A percentile compares a stretch with the other conserved stretches of the same genome.
Evolutionary conservation across 2,797 vertebrate species (phyloP).

Genomic region (Dromococcyx pavoninus): DNA sequence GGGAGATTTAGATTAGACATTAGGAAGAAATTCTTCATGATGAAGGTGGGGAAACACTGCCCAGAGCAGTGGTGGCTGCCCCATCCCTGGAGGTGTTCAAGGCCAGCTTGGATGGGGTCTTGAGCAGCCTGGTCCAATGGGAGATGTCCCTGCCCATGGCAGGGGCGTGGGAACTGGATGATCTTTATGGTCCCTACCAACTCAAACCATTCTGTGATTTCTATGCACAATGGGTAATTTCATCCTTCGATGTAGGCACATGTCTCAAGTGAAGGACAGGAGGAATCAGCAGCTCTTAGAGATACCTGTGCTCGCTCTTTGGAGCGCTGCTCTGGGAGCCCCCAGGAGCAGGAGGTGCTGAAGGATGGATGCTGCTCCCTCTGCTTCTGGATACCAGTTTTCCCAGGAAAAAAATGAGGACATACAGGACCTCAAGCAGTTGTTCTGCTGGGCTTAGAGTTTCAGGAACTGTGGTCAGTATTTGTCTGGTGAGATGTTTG

Average conservation of each 20-base stretch:
- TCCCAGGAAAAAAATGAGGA: not conserved
- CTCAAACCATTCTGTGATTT: no score
- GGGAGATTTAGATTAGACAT: no score
- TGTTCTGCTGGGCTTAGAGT: accelerated
- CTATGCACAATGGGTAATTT: not conserved
- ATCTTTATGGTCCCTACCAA: no score
- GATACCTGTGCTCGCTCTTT: not conserved
- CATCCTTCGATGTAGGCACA: not conserved
- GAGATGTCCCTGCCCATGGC: no score
- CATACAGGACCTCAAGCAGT: not conserved
- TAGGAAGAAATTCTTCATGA: no score
- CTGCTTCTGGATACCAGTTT: not conserved
- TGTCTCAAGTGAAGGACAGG: not conserved
- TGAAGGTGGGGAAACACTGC: no score
- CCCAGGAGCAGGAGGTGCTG: not conserved
- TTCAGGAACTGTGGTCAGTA: not conserved
- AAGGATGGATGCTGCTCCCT: not conserved
- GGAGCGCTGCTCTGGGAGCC: not conserved
- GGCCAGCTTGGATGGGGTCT: no score
- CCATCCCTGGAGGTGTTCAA: no score
- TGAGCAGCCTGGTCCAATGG: no score
- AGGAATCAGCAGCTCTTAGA: not conserved
- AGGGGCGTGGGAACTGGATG: no score
- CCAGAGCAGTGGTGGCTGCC: no score
- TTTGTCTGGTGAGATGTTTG: not conserved